Percentiles rank a stretch among this genome's conserved stretches.
These are phyloP conservation scores for Panopea generosa DNA, from an alignment of 2,888 invertebrate species.

Conservation along the genomic window DNA sequence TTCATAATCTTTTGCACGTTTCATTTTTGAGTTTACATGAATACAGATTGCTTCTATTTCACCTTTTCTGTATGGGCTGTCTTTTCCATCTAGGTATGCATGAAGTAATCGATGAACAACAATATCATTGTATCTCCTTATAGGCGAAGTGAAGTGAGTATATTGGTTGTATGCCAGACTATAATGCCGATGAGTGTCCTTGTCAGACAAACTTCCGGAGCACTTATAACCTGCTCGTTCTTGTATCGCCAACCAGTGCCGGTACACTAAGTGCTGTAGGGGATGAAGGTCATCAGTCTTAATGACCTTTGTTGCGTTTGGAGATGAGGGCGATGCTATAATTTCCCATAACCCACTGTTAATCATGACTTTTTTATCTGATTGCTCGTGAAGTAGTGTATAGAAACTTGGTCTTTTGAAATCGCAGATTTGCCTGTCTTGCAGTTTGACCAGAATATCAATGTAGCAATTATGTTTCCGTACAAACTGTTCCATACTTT, in stretches of 20 bases:
- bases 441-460: conserved; percentile 52
- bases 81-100: conserved; percentile 47
- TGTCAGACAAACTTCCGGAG: conserved; percentile 40
- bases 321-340: not conserved
- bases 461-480: conserved; percentile 32
- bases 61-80: conserved; percentile 53
- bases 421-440: conserved; percentile 32
- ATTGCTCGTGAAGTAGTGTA: conserved; percentile 6
- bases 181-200: conserved; percentile 59
- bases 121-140: conserved; percentile 62
- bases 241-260: conserved; percentile 66
- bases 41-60: conserved; percentile 64
- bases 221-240: conserved; percentile 61
- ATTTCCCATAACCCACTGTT: conserved; percentile 27
- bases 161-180: conserved; percentile 63
- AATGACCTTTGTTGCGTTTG: conserved; percentile 33
- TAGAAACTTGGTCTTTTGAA: conserved; percentile 13
- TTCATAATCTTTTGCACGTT: conserved; percentile 62
- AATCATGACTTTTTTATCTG: conserved; percentile 14
- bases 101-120: conserved; percentile 65
- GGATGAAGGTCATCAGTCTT: conserved; percentile 61
- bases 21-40: conserved; percentile 60
- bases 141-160: conserved; percentile 68
- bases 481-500: conserved; percentile 50
- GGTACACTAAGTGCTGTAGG: conserved; percentile 45